Evolutionary conservation across 2,113 vertebrate genomes (phyloP).

Genomic region (Illadopsis cleaveri): DNA sequence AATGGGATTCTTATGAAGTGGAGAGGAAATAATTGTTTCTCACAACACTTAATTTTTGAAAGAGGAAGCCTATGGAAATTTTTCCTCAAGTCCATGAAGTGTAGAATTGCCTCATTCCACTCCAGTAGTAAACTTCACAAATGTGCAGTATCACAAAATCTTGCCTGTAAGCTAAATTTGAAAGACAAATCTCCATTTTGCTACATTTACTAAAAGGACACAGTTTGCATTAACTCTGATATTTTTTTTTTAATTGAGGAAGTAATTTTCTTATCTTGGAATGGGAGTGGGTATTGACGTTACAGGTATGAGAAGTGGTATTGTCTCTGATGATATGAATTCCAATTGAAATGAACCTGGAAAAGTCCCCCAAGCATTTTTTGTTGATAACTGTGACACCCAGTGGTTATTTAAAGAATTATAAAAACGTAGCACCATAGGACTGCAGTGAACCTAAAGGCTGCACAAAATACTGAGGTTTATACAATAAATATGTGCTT

Average conservation of each 20-base stretch:
- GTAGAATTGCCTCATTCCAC: neutral
- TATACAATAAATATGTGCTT: neutral
- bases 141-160: neutral
- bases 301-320: neutral
- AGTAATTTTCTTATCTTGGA: neutral
- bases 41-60: neutral
- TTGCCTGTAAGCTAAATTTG: neutral
- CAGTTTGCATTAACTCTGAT: neutral
- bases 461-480: neutral
- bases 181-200: neutral
- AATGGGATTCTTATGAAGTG: neutral
- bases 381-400: conserved; percentile 69
- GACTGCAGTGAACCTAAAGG: neutral
- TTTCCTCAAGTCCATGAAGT: neutral
- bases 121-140: neutral
- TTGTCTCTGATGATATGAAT: neutral
- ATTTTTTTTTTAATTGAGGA: neutral
- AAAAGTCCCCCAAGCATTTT: neutral
- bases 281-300: neutral
- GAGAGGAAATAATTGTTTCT: neutral
- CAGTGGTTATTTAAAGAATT: conserved; percentile 66
- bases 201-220: neutral
- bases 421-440: neutral
- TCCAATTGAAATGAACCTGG: neutral
- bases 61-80: neutral